Evolutionary conservation across 2,113 vertebrate genomes (phyloP).

Genomic region (Gymnocephalus cernua): DNA sequence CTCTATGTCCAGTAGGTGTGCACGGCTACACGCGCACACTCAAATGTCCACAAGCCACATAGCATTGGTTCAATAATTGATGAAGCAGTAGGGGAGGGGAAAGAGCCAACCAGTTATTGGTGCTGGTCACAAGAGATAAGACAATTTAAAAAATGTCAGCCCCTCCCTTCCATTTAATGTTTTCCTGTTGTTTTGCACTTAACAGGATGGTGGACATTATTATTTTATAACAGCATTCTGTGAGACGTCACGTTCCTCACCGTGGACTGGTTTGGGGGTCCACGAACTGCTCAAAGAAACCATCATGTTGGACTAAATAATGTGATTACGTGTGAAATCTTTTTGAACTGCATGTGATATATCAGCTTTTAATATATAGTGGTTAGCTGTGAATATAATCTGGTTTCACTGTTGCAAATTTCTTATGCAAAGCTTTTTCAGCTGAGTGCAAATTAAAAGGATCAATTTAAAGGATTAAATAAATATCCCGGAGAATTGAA

Average conservation of each 20-base stretch:
- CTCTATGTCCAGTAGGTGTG: slow-evolving; percentile 25
- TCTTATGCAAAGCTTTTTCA: slow-evolving; percentile 45
- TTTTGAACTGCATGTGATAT: neutral
- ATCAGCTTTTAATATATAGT: slow-evolving; percentile 24
- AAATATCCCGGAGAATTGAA: slow-evolving; percentile 31
- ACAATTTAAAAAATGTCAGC: slow-evolving; percentile 8
- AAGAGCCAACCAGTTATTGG: slow-evolving; percentile 35
- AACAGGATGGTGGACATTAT: slow-evolving; percentile 13
- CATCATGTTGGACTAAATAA: neutral
- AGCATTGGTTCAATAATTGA: slow-evolving; percentile 54
- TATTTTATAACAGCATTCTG: slow-evolving; percentile 18
- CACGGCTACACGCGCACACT: slow-evolving; percentile 18
- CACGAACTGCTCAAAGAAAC: slow-evolving; percentile 2
- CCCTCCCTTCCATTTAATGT: slow-evolving; percentile 5
- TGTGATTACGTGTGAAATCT: neutral
- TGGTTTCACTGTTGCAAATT: slow-evolving; percentile 28
- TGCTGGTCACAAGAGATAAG: slow-evolving; percentile 23
- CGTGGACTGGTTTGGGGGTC: neutral
- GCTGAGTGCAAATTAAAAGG: slow-evolving; percentile 27
- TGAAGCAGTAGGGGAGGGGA: slow-evolving; percentile 36
- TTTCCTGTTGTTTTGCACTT: slow-evolving; percentile 35
- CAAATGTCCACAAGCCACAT: slow-evolving; percentile 25
- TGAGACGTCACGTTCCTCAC: neutral
- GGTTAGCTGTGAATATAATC: slow-evolving; percentile 11
- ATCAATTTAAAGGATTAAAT: slow-evolving; percentile 55